Conservation (phyloP, 2,888 invertebrate genomes). For the Lithophane ornitopus region DNA sequence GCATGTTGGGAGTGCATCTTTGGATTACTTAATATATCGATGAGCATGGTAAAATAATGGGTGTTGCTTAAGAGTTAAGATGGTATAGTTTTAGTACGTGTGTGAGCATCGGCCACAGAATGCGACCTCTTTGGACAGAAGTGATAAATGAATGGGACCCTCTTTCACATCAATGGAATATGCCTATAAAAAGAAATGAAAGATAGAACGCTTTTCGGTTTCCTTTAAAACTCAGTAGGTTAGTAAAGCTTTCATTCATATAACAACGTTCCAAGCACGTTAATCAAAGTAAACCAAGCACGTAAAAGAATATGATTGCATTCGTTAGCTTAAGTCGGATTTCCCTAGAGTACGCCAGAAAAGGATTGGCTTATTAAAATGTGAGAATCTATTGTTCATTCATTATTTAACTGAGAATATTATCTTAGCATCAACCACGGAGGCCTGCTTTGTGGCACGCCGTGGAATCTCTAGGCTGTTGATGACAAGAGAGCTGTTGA, state of each 20-base stretch:
- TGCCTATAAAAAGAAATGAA: conserved; percentile 20
- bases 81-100: conserved; percentile 51
- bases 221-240: conserved; percentile 16
- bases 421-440: conserved; percentile 61
- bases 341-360: conserved; percentile 63
- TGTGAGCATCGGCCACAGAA: conserved; percentile 53
- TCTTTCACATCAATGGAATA: conserved; percentile 15
- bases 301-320: conserved; percentile 18
- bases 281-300: conserved; percentile 22
- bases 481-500: no score
- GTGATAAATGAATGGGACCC: conserved; percentile 34
- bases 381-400: conserved; percentile 70
- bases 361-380: conserved; percentile 59
- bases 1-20: conserved; percentile 72
- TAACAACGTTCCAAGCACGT: not conserved
- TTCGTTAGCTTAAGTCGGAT: conserved; percentile 42
- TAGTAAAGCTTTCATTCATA: conserved; percentile 16
- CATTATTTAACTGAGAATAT: conserved; percentile 65
- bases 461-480: conserved; percentile 62
- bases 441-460: conserved; percentile 55
- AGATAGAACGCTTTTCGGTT: conserved; percentile 16
- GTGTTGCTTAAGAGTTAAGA: conserved; percentile 58
- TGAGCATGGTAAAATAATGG: conserved; percentile 67
- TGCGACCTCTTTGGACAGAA: conserved; percentile 36
- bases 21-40: conserved; percentile 69